Base-by-base conservation (phyloP, 2,113 vertebrate genomes). In the Cyprinus carpio region DNA sequence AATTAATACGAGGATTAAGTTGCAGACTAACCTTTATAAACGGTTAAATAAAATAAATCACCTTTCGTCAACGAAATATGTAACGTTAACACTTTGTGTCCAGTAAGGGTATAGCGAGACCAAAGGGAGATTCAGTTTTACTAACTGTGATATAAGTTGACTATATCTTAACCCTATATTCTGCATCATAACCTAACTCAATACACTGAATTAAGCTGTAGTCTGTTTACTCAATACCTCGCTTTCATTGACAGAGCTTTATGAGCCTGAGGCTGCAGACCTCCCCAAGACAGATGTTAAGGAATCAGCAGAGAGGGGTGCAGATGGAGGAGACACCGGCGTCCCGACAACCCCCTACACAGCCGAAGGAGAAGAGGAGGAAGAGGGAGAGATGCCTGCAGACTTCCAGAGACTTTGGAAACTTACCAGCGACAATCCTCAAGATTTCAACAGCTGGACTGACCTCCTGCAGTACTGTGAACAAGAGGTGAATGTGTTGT, bases 401-500 rank as follows among this genome's bases (percentile, higher is more conserved):
- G 95, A 96, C 46, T 96, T 96, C 79, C 94, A 95, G 56, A 92
- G 90, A 43, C 89, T 94, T 25, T 97, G 95, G 95, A 94, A 92
- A 27, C 90, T 91, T 0, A 93, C 94, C 6, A 87, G 90, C 0
- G 91, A 94, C 71, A 96, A 93, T 85, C 95, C 94, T 8, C 93
- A 93, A 62, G 94, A 96, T 83, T 97, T 96, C 87, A 92, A 92
- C 6, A 92, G 90, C 77, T 97, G 96, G 96, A 96, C 94, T 0
- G 95, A 96, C 60, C 90, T 97, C 62, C 89, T 97, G 69, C 95
- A 96, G 72, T 96, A 95, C 65, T 95, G 95, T n/a, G 96, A 97
- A 87, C 95, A 96, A 85, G 94, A 95, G 96, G 96, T 96, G 77
- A 84, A 87, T 27, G 56, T n/a, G 40, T 23, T 71, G 31, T 37